Base-by-base conservation (phyloP, 2,113 vertebrate species). In the Merops nubicus region DNA sequence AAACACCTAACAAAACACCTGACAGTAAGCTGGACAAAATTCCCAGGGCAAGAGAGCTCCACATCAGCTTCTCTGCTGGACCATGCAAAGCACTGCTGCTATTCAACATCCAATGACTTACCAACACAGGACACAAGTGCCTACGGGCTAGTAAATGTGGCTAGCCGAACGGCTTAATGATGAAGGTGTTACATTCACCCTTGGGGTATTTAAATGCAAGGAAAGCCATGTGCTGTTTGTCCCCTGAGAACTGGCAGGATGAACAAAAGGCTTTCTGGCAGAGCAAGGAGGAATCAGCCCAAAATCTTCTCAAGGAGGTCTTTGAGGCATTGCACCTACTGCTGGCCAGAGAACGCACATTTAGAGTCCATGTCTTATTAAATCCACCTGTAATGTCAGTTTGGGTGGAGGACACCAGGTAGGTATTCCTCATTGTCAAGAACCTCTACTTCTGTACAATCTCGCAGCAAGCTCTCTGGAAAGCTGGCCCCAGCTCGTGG, bases 61-160 rank as follows among this genome's bases (percentile, higher is more conserved):
- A 8, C 33, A 15, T 36, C 26, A 59, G 26, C 17, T 31, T 64
- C 38, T 85, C 69, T 47, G 29, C 34, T 47, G 29, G 36, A n/a
- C 43, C 50, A n/a, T 0, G 1, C 28, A 69, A 65, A 73, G 12
- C 42, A 40, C 40, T 31, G 28, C 40, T 57, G 42, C 36, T 18
- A 25, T 18, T 26, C 11, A 42, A 50, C 81, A 70, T 5, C 8
- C 42, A 81, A 12, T 47, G 76, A 54, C 47, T n/a, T 81, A 62
- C 19, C 22, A 62, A 18, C 47, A 31, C 1, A 5, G 1, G 5
- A 42, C 14, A 43, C 8, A 4, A 1, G 18, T 88, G n/a, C 36
- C 31, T 33, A 34, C 3, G 42, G 22, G 47, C 23, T 5, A 1
- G 31, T 25, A 48, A 54, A 23, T 0, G 3, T 3, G 11, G 20